Base-by-base conservation (phyloP, 1,140 invertebrate genomes). In the Drosophila repleta region DNA sequence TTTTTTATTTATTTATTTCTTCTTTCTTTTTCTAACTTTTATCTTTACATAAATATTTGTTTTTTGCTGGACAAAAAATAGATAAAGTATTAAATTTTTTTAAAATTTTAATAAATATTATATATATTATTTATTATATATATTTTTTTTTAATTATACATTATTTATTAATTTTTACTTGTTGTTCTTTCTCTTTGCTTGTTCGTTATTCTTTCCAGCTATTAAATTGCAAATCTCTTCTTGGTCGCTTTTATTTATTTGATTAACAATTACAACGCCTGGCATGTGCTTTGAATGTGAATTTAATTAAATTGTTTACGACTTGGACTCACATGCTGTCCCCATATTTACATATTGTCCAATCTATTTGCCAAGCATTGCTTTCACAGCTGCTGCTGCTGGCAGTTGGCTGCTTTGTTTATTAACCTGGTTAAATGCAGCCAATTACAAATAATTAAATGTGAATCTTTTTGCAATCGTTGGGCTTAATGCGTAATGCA, bases 251-350 rank as follows among this genome's bases (percentile, higher is more conserved):
- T 17, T 11, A 17, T 32, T 51, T 11, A 4, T 41, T 41, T 41
- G n/a, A 41, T 41, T 41, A 41, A 41, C 24, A 49, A 37, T 15
- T 39, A 10, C 20, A 49, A 3, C 1, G 21, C 17, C 39, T 20
- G 18, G 56, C 15, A 49, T 29, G 24, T 39, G 10, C 18, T 41
- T 57, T 58, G n/a, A 62, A 62, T 46, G 35, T 13, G 46, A 46
- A 69, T 55, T 45, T 37, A 61, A 75, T 65, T 70, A 13, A 68
- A 68, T 63, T 76, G 64, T 74, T 68, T 48, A 74, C 65, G 45
- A 55, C 13, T 69, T 63, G 45, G 18, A 32, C 56, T 51, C 37
- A 35, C 49, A 53, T 49, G 43, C 43, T 60, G 58, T 32, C 39
- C 39, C 41, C 48, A 64, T 24, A 45, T 37, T 13, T 18, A 17